Base-by-base conservation (phyloP, 2,797 vertebrate species). In the Pseudochirops corinnae region DNA sequence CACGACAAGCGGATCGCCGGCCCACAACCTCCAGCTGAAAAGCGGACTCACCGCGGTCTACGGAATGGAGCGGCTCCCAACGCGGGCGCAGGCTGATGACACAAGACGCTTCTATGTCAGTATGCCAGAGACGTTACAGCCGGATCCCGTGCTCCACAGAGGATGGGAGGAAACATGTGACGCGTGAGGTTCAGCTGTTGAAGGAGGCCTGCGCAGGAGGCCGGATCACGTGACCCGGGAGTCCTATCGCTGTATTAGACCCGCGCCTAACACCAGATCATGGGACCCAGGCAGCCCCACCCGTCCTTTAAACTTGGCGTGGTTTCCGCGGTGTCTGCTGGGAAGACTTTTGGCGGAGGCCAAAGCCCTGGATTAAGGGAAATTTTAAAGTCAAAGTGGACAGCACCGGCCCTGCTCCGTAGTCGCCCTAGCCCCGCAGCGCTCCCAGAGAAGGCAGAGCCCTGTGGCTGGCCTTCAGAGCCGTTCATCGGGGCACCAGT, bases 81-180 rank as follows among this genome's bases (percentile, higher is more conserved):
- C 18, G 0, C 0, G 67, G 39, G 21, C 74, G 74, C 74, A 4
- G n/a, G 2, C 33, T 82, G 74, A 82, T 82, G 74, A 5, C 74
- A 39, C 18, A 10, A 74, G 39, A 46, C 39, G 74, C 39, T 1
- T 3, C 1, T 1, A 21, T 39, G 39, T 24, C 74, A 82, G 21
- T 18, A 1, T 39, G 39, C 74, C 2, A 1, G 5, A 0, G 74
- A 46, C 39, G n/a, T 39, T 39, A 4, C 6, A 0, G 1, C 18
- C 0, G 21, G 2, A 46, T 46, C 74, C 74, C 74, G n/a, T 7
- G n/a, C 74, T 24, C 21, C 39, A 1, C 16, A 3, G 74, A 39
- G 7, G 21, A 3, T 4, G 9, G 74, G 21, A 26, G 39, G 39
- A 26, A 11, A 18, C 39, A 50, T 10, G 9, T 50, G 74, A 50